A percentile compares a stretch with the other conserved stretches of the same genome.
These are phyloP conservation scores for Galaxea fascicularis DNA, from an alignment of 92 coral and sea anemone genomes.

Conservation along the genomic window DNA sequence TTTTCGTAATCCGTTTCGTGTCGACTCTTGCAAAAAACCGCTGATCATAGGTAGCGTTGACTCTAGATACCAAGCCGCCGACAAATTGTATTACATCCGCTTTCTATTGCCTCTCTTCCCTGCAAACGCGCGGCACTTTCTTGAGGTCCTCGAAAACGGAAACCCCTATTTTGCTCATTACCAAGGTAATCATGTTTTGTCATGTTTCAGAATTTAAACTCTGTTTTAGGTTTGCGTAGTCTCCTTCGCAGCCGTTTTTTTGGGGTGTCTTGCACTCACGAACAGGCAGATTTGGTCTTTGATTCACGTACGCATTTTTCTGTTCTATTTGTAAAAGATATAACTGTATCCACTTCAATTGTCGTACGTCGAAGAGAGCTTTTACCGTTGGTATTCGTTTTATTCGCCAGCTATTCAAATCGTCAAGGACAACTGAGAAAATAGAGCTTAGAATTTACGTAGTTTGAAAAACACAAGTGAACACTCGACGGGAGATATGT, in stretches of 20 bases:
- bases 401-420: not conserved
- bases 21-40: not conserved
- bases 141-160: constrained; percentile 7
- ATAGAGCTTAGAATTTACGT: not conserved
- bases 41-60: not conserved
- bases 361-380: not conserved
- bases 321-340: not conserved
- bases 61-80: not conserved
- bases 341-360: not conserved
- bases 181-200: constrained; percentile 33
- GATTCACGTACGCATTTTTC: not conserved
- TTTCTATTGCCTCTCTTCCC: not conserved
- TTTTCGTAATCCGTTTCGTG: too few species aligned
- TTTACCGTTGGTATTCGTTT: not conserved
- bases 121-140: not conserved
- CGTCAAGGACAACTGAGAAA: not conserved
- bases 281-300: not conserved
- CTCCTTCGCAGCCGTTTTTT: too few species aligned
- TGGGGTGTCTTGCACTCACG: too few species aligned
- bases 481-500: not conserved
- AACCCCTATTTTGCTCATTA: constrained; percentile 33
- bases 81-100: not conserved
- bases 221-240: not conserved
- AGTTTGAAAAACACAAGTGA: not conserved
- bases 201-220: not conserved